Evolutionary conservation across 2,113 vertebrate genomes (phyloP).

Genomic region (Crotophaga sulcirostris): DNA sequence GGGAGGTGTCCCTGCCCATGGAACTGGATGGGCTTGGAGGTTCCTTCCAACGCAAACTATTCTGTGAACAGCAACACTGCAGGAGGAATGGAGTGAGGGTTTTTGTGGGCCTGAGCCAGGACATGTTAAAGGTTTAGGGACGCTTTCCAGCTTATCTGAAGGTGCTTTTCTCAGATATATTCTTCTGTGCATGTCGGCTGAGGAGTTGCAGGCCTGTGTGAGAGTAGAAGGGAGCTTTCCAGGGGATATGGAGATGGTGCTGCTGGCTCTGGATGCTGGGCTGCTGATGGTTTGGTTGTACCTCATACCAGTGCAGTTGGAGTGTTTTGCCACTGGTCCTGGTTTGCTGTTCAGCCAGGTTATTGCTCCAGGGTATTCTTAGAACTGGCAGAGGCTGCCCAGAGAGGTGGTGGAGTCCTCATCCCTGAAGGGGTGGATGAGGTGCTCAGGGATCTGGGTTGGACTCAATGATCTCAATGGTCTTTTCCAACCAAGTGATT

Average conservation of each 20-base stretch:
- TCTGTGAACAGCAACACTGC: too few relatives aligned
- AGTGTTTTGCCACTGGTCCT: background rate
- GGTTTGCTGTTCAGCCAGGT: background rate
- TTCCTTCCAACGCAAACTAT: too few relatives aligned
- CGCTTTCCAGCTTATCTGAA: background rate
- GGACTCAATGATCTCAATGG: too few relatives aligned
- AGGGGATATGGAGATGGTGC: background rate
- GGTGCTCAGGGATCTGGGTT: too few relatives aligned
- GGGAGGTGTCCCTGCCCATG: too few relatives aligned
- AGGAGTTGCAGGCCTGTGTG: background rate
- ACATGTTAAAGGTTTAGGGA: background rate
- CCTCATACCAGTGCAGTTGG: background rate
- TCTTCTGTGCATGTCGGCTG: background rate
- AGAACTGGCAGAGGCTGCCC: too few relatives aligned
- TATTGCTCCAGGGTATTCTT: background rate
- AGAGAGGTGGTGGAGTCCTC: too few relatives aligned
- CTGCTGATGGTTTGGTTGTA: background rate
- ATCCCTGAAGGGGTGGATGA: too few relatives aligned
- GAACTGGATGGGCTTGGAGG: too few relatives aligned
- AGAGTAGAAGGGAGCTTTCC: background rate
- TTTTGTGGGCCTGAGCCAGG: background rate
- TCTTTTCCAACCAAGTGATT: too few relatives aligned
- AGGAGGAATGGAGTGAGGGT: background rate
- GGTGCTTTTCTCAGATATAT: accelerated
- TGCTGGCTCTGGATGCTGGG: background rate